These are phyloP conservation scores for Hirtodrosophila cameraria DNA, from an alignment of 2,888 invertebrate species.

Conservation along the genomic window DNA sequence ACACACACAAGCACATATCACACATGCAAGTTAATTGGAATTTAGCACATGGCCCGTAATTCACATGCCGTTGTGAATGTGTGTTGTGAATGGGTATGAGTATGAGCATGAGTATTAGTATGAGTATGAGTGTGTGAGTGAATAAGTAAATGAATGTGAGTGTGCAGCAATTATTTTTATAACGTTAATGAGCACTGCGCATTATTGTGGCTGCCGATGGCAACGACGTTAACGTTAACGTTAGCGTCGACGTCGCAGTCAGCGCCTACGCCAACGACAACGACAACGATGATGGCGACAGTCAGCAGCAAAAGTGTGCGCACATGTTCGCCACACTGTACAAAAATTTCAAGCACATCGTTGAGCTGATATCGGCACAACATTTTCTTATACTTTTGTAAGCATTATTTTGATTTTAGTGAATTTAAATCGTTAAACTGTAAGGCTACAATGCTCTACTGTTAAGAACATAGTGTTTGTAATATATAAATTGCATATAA, in stretches of 20 bases:
- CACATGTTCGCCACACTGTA: constrained; percentile 28
- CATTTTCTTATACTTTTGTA: no score
- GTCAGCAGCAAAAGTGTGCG: constrained; percentile 46
- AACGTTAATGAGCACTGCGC: constrained; percentile 75
- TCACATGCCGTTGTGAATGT: constrained; percentile 39
- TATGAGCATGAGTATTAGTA: no score
- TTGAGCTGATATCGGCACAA: neutral
- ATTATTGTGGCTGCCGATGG: constrained; percentile 65
- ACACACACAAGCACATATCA: constrained; percentile 11
- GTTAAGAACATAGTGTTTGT: no score
- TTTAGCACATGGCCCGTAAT: constrained; percentile 72
- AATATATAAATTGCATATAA: no score
- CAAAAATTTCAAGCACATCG: neutral
- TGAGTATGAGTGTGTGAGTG: constrained; percentile 30
- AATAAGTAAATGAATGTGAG: constrained; percentile 40
- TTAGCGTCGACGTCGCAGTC: no score
- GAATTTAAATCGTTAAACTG: no score
- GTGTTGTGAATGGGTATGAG: constrained; percentile 8
- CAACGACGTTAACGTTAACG: constrained; percentile 21
- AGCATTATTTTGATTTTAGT: no score
- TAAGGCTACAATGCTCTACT: no score
- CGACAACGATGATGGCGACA: constrained; percentile 42
- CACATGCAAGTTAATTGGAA: constrained; percentile 73
- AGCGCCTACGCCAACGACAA: constrained; percentile 8
- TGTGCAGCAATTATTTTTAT: constrained; percentile 77